Evolutionary conservation across 2,113 vertebrate genomes (phyloP).

Genomic region (Melanerpes formicivorus): DNA sequence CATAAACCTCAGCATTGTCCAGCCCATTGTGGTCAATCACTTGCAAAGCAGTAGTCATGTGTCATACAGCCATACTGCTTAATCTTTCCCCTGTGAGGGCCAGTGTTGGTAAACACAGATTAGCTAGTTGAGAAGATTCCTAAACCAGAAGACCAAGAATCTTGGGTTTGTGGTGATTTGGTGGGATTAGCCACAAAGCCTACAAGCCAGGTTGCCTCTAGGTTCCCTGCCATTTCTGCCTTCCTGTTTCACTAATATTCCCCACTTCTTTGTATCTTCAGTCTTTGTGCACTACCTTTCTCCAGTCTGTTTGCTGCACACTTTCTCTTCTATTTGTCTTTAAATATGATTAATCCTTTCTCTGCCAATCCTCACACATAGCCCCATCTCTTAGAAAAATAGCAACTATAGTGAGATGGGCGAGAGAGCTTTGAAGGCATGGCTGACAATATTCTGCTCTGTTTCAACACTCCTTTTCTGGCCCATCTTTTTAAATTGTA

Average conservation of each 20-base stretch:
- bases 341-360: background rate
- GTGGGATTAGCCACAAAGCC: background rate
- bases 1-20: background rate
- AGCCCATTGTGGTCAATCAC: background rate
- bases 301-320: background rate
- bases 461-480: background rate
- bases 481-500: background rate
- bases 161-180: background rate
- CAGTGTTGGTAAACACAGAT: background rate
- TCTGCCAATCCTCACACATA: background rate
- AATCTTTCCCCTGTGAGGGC: background rate
- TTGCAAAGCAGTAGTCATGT: background rate
- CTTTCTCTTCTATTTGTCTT: background rate
- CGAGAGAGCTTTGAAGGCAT: background rate
- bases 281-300: background rate
- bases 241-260: accelerated
- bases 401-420: background rate
- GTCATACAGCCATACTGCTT: accelerated
- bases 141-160: background rate
- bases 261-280: background rate
- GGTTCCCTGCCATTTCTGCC: background rate
- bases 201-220: accelerated
- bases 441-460: background rate
- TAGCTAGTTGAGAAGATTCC: background rate
- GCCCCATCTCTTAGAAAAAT: background rate